Evolutionary conservation across 2,888 invertebrate genomes (phyloP), one percentile per base, ranked within the genome.

Genomic region (Crocallis elinguaria): DNA sequence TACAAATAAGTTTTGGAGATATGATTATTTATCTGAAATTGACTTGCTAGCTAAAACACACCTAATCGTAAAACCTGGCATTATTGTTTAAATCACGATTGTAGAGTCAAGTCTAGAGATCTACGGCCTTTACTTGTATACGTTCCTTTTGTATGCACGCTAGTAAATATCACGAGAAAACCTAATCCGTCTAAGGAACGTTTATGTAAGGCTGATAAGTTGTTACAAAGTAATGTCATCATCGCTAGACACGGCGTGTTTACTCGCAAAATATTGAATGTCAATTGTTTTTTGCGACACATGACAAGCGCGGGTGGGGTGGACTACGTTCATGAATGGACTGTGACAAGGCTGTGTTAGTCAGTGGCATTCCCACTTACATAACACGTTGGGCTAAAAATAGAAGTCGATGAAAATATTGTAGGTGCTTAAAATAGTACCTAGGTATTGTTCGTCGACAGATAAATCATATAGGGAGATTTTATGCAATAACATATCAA

Each of bases 331-430:
- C 63, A 73, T 77, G 73, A 75, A 78, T 76, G 76, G 75, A 64
- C 71, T 69, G 71, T 61, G 29, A 64, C 66, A 64, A 64, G 75
- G 73, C 75, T 60, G 48, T 37, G 58, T 75, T 76, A 77, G 63
- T 76, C 76, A 83, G 66, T 66, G 87, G 85, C 82, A 85, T 74
- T 84, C 73, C 88, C 85, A 58, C 71, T 87, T 83, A 85, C 80
- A 84, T 82, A 88, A 86, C 55, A 46, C 17, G 49, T 39, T n/a
- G n/a, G 14, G 55, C 23, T 64, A 75, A 67, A 66, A 69, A 68
- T 72, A 74, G 66, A 61, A 35, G 38, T 29, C 29, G 5, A 57
- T 57, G 64, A 49, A 53, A 61, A 64, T 62, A 54, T 49, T 48
- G 41, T 48, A 27, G 45, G 39, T 30, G 45, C n/a, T 14, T 16